Conservation (phyloP, 2,888 invertebrate species). For the Rhimphoctona megacephalus region DNA sequence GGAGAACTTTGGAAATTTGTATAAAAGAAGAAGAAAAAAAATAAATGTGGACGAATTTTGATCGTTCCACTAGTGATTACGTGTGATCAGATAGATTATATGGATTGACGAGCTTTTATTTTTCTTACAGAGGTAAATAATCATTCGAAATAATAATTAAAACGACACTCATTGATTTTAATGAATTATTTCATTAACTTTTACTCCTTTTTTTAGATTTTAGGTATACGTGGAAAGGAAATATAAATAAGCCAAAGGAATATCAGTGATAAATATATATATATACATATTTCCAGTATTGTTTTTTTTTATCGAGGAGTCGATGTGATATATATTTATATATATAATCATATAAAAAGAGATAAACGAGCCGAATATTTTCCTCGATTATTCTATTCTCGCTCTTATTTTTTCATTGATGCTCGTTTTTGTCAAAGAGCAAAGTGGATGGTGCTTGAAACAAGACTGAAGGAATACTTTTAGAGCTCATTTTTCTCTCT, state of each 20-base stretch:
- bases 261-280: slow-evolving; percentile 74
- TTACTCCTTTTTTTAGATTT: slow-evolving; percentile 52
- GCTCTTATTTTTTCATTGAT: slow-evolving; percentile 30
- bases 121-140: slow-evolving; percentile 70
- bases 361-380: slow-evolving; percentile 41
- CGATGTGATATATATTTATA: slow-evolving; percentile 55
- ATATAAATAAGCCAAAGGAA: slow-evolving; percentile 75
- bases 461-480: slow-evolving; percentile 51
- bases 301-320: slow-evolving; percentile 57
- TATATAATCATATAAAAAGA: slow-evolving; percentile 17
- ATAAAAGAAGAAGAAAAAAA: slow-evolving; percentile 4
- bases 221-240: slow-evolving; percentile 68
- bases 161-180: slow-evolving; percentile 8
- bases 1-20: slow-evolving; percentile 37
- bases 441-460: slow-evolving; percentile 62
- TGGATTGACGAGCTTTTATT: slow-evolving; percentile 58
- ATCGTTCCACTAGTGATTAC: slow-evolving; percentile 67
- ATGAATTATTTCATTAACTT: slow-evolving; percentile 6
- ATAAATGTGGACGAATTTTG: slow-evolving; percentile 53
- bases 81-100: slow-evolving; percentile 65
- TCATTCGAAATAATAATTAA: background rate
- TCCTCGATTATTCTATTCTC: slow-evolving; percentile 36
- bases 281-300: slow-evolving; percentile 70
- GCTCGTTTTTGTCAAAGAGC: slow-evolving; percentile 46
- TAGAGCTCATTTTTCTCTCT: slow-evolving; percentile 41